These are phyloP conservation scores for Spodoptera litura DNA, from an alignment of 1,140 invertebrate species.

Conservation along the genomic window DNA sequence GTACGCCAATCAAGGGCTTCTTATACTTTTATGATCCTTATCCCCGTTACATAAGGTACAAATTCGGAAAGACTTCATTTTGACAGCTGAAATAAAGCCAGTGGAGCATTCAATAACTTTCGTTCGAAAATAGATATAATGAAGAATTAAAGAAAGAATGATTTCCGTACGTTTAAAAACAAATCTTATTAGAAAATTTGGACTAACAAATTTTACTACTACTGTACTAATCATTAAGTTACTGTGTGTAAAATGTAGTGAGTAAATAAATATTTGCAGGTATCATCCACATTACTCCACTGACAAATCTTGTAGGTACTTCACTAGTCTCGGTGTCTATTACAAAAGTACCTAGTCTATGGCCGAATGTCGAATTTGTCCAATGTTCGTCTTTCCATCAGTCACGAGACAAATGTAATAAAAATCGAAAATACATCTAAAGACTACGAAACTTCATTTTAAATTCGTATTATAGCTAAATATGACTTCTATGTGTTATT, in stretches of 20 bases:
- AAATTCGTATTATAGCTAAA: conserved; percentile 43
- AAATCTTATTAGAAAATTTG: too few relatives aligned
- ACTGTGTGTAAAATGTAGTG: too few relatives aligned
- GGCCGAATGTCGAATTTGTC: background rate
- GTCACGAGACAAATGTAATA: conserved; percentile 49
- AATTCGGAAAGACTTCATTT: background rate
- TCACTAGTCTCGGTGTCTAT: too few relatives aligned
- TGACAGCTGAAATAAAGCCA: conserved; percentile 33
- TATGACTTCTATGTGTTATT: conserved; percentile 40
- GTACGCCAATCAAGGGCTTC: conserved; percentile 20
- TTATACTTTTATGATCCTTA: conserved; percentile 2
- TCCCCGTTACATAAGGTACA: background rate
- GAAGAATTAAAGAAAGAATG: too few relatives aligned
- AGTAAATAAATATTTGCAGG: too few relatives aligned
- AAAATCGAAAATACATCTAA: conserved; percentile 34
- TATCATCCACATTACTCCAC: too few relatives aligned
- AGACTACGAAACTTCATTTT: conserved; percentile 25
- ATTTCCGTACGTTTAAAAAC: too few relatives aligned
- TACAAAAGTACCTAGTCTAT: background rate
- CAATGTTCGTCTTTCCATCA: conserved; percentile 28
- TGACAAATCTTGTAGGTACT: too few relatives aligned
- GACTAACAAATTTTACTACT: too few relatives aligned
- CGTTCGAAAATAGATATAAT: too few relatives aligned
- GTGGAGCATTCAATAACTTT: background rate
- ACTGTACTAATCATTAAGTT: too few relatives aligned